Base-by-base conservation (phyloP, 35 echinoderm and acorn worm species). In the Ptychodera flava region DNA sequence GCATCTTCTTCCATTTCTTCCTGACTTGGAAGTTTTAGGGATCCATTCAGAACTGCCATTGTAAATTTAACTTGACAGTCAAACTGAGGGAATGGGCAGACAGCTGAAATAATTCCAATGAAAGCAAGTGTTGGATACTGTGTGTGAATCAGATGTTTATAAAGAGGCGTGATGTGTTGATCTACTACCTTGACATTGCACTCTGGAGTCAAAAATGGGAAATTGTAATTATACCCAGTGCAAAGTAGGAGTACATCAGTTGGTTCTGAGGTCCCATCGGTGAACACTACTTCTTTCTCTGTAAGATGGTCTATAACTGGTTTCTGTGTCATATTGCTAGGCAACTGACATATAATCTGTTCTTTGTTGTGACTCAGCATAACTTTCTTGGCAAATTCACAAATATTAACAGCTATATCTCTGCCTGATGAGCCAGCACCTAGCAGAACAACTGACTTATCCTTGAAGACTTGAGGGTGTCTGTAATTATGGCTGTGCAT, bases 401-500 rank as follows among this genome's bases (percentile, higher is more conserved):
- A 78, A 32, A 97, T 16, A 36, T 97, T 87, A 16, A 97, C 2
- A 6, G 79, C 79, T 31, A 97, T 97, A 38, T 97, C 95, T 28
- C 30, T 53, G 16, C 92, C 95, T 31, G 95, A 97, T 16, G 64
- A 22, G 29, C 92, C 95, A 36, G 89, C 95, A 82, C 95, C 95
- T 29, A 97, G 33, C 1, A 93, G 16, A 32, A 90, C 84, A 27
- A 97, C 37, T 22, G 79, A 89, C 52, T 88, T 83, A 16, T 88
- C 92, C n/a, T 97, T 84, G 83, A 84, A 97, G 22, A 37, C 53
- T 77, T 91, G 86, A 32, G 89, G 89, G 78, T 89, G 86, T 10
- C 95, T 89, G 77, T 97, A 97, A 53, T 88, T 79, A 31, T 93
- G 92, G 31, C 91, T 97, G 52, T 97, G 95, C 34, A 89, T 83